These are phyloP conservation scores for Bhutanitis thaidina DNA, from an alignment of 2,888 invertebrate genomes.

Conservation along the genomic window DNA sequence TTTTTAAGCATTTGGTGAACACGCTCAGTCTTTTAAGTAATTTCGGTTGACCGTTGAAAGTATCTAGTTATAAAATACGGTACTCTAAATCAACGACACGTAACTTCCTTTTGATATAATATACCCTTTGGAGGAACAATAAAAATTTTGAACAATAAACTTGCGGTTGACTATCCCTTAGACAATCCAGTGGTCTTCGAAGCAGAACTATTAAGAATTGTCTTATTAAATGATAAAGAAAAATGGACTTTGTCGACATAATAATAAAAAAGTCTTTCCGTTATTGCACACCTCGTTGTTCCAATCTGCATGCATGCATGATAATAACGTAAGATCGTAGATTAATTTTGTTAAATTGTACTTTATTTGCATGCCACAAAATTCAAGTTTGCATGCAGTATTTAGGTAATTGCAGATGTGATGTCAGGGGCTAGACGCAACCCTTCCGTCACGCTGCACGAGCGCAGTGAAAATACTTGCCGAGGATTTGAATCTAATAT, in stretches of 20 bases:
- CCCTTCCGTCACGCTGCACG: constrained; percentile 67
- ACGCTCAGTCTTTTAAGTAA: constrained; percentile 21
- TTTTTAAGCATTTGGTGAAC: no score
- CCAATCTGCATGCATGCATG: neutral
- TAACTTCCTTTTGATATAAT: constrained; percentile 53
- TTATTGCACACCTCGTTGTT: no score
- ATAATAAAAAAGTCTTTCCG: neutral
- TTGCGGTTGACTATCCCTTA: constrained; percentile 52
- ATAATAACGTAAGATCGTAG: neutral
- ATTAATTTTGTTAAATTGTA: constrained; percentile 1
- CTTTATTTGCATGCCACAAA: neutral
- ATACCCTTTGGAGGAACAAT: constrained; percentile 48
- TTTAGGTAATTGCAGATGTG: constrained; percentile 25
- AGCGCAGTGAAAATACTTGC: constrained; percentile 32
- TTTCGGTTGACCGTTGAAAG: constrained; percentile 31
- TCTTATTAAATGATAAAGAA: neutral
- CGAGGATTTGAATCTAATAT: constrained; percentile 13
- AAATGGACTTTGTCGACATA: constrained; percentile 5
- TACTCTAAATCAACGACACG: constrained; percentile 60
- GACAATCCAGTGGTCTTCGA: constrained; percentile 46
- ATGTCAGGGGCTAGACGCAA: constrained; percentile 47
- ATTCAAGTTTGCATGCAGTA: constrained; percentile 13
- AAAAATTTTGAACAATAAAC: constrained; percentile 56
- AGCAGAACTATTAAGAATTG: constrained; percentile 39
- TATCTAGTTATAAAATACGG: constrained; percentile 52